Base-by-base conservation (phyloP, 1,140 invertebrate genomes). In the Leptinotarsa defecta region DNA sequence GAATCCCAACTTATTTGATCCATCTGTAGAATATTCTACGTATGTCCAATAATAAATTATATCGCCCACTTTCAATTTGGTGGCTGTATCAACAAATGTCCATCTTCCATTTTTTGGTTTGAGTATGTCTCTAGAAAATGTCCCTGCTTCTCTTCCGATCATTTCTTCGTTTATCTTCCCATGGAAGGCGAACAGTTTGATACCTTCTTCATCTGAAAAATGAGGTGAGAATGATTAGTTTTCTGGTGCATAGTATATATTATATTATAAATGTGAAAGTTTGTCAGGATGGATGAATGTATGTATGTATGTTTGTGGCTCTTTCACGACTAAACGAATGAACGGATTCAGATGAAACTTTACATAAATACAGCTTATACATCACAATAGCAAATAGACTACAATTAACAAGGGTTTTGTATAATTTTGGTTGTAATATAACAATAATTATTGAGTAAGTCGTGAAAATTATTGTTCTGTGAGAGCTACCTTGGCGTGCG, bases 41-140 rank as follows among this genome's bases (percentile, higher is more conserved):
- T 93, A 92, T 3, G 92, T 87, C 92, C 92, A 93, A 80, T 92
- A 93, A 81, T 93, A 92, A 52, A 94, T 85, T 15, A 86, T 88
- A 78, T 94, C 92, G 4, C 90, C 91, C 0, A 85, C 63, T 82
- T 91, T 90, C 19, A 94, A 82, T 68, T 85, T 82, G 0, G 89
- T 65, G 5, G 19, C 86, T 52, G 85, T 86, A 82, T 93, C 91
- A 73, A 88, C 85, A 80, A 92, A 94, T 8, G 86, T 89, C 92
- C 91, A 94, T 74, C 87, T 85, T 1, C 91, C 91, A 76, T 92
- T 87, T 77, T 89, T 90, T 2, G 87, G 77, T 79, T 89, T 90
- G 0, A 87, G 81, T 75, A 94, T 91, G 77, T 94, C 92, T 71
- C 87, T 84, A 0, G 92, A 88, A 86, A 92, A 92, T 5, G 87